Percentiles rank a stretch among this genome's conserved stretches.
Conservation (phyloP, 1,140 invertebrate species). For the Drosophila teissieri region DNA sequence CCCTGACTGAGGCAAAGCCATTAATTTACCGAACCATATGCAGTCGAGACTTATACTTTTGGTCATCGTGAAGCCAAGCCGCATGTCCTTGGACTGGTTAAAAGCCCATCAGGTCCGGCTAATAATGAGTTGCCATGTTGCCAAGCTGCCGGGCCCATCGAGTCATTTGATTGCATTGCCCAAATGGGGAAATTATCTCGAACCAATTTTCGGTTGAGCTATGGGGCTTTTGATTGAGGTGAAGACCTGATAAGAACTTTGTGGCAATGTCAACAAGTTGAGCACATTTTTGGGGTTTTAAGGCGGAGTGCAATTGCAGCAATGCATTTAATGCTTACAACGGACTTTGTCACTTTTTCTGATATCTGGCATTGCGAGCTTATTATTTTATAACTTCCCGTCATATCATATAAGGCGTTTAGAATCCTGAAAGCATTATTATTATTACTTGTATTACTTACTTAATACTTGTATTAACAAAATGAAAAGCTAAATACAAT, state of each 20-base stretch:
- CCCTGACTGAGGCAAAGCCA: conserved; percentile 35
- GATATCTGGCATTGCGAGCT: not conserved
- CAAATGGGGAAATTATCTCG: conserved; percentile 39
- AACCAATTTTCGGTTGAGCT: conserved; percentile 36
- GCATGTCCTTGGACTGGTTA: conserved; percentile 58
- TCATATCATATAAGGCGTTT: not conserved
- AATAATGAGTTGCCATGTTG: conserved; percentile 50
- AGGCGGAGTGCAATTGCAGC: not conserved
- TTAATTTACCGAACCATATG: conserved; percentile 45
- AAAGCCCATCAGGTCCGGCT: conserved; percentile 46
- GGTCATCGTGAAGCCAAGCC: conserved; percentile 51
- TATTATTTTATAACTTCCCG: not conserved
- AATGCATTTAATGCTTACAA: not conserved
- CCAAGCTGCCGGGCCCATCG: conserved; percentile 15
- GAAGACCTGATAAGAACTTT: conserved; percentile 30
- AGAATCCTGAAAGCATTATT: not conserved
- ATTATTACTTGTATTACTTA: too few relatives aligned
- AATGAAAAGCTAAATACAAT: too few relatives aligned
- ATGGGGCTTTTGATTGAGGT: conserved; percentile 15
- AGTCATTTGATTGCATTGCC: conserved; percentile 42
- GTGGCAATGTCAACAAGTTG: not conserved
- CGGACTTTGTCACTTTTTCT: not conserved
- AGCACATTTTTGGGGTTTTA: not conserved
- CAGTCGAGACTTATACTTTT: conserved; percentile 38
- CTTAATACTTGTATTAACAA: too few relatives aligned